A percentile compares a stretch with the other conserved stretches of the same genome.
Conservation (phyloP, 2,113 vertebrate genomes). For the Setophaga coronata region DNA sequence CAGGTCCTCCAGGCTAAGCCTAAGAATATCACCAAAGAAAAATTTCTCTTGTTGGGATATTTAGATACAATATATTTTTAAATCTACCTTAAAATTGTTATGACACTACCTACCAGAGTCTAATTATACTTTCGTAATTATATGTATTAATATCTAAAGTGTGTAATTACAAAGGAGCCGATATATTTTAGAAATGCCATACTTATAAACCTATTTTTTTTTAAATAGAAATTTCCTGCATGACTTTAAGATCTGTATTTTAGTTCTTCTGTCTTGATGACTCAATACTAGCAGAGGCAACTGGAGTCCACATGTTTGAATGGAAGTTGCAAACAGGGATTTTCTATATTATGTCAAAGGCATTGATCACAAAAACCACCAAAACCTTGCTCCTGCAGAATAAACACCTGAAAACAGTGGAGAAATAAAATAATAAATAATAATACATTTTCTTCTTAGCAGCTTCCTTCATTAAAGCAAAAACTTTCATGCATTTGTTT, state of each 20-base stretch:
- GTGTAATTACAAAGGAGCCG: slow-evolving; percentile 29
- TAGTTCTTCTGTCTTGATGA: neutral
- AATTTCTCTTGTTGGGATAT: neutral
- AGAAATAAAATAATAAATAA: neutral
- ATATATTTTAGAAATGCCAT: slow-evolving; percentile 4
- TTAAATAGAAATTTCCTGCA: neutral
- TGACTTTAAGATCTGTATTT: neutral
- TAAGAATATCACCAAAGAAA: neutral
- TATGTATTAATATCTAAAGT: slow-evolving; percentile 29
- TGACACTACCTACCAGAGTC: neutral
- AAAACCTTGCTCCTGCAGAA: neutral
- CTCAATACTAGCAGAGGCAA: neutral
- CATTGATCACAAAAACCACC: neutral
- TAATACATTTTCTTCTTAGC: neutral
- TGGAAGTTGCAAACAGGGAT: neutral
- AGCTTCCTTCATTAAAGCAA: neutral
- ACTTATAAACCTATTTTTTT: neutral
- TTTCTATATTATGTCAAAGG: neutral
- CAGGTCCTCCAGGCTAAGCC: neutral
- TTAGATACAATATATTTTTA: neutral
- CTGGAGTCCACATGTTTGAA: neutral
- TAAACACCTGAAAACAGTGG: neutral
- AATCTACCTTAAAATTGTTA: slow-evolving; percentile 9
- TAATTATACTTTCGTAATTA: slow-evolving; percentile 51
- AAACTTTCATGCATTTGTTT: neutral